A percentile compares a stretch with the other conserved stretches of the same genome.
Evolutionary conservation across 2,797 vertebrate genomes (phyloP).

Genomic region (Anolis apletophallus): DNA sequence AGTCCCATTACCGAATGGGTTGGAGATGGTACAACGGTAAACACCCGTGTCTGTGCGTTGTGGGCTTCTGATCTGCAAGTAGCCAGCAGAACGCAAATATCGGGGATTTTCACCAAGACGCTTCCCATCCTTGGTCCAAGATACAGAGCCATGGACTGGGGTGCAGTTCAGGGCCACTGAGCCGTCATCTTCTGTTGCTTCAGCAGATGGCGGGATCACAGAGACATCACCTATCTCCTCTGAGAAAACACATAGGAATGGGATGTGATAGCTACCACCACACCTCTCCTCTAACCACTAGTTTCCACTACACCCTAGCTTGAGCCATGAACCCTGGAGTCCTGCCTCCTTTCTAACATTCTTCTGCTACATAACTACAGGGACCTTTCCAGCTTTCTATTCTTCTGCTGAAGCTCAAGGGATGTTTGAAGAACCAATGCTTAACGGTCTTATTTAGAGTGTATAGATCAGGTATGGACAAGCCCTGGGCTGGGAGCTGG

Average conservation of each 20-base stretch:
- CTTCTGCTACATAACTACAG: not conserved
- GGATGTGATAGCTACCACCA: not conserved
- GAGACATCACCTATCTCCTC: constrained; percentile 57
- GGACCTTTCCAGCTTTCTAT: no score
- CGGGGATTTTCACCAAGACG: constrained; percentile 53
- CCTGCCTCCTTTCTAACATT: not conserved
- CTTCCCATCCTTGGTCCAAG: constrained; percentile 77
- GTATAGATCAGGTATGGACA: no score
- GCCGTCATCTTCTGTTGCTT: constrained; percentile 45
- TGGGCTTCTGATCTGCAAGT: constrained; percentile 72
- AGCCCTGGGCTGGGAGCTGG: no score
- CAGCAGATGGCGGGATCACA: constrained; percentile 44
- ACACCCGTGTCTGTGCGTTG: constrained; percentile 75
- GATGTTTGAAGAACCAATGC: no score
- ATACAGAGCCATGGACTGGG: constrained; percentile 55
- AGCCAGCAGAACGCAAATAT: constrained; percentile 60
- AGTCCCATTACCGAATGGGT: constrained; percentile 77
- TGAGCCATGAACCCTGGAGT: not conserved
- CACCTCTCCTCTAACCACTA: not conserved
- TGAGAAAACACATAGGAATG: constrained; percentile 22
- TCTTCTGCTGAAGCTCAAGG: no score
- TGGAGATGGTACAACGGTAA: constrained; percentile 80
- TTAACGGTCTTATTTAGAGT: no score
- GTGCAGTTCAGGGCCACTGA: constrained; percentile 74
- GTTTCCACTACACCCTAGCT: not conserved